These are phyloP conservation scores for Drosophila aldrichi DNA, from an alignment of 2,888 invertebrate genomes.

Conservation along the genomic window DNA sequence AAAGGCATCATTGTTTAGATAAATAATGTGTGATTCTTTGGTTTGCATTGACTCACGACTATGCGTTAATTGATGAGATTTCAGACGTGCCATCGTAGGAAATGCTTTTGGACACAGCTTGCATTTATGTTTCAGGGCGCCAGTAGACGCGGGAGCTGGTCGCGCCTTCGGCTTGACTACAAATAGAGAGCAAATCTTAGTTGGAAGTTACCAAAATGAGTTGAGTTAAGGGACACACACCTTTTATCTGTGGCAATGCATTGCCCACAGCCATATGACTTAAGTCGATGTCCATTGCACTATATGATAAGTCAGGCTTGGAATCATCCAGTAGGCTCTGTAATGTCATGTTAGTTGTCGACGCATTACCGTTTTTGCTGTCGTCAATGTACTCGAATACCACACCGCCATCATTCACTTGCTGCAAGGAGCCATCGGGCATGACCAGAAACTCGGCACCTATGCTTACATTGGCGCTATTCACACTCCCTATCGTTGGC, in stretches of 20 bases:
- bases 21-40: background rate
- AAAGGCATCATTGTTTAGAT: background rate
- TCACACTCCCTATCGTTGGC: constrained; percentile 8
- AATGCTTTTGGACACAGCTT: constrained; percentile 63
- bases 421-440: constrained; percentile 79
- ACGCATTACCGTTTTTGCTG: constrained; percentile 24
- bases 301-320: constrained; percentile 17
- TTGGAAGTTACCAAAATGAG: background rate
- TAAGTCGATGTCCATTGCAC: constrained; percentile 73
- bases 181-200: background rate
- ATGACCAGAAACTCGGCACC: constrained; percentile 79
- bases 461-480: constrained; percentile 61
- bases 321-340: constrained; percentile 50
- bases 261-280: constrained; percentile 67
- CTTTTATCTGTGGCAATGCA: constrained; percentile 38
- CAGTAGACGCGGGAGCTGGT: constrained; percentile 21
- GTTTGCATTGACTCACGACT: constrained; percentile 50
- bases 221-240: constrained; percentile 13
- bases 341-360: constrained; percentile 38
- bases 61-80: constrained; percentile 72
- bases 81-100: constrained; percentile 61
- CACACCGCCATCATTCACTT: constrained; percentile 73
- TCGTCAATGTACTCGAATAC: constrained; percentile 82
- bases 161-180: constrained; percentile 45
- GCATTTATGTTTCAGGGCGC: constrained; percentile 58